A percentile compares a stretch with the other conserved stretches of the same genome.
Conservation (phyloP, 2,113 vertebrate species). For the Alethe castanea region DNA sequence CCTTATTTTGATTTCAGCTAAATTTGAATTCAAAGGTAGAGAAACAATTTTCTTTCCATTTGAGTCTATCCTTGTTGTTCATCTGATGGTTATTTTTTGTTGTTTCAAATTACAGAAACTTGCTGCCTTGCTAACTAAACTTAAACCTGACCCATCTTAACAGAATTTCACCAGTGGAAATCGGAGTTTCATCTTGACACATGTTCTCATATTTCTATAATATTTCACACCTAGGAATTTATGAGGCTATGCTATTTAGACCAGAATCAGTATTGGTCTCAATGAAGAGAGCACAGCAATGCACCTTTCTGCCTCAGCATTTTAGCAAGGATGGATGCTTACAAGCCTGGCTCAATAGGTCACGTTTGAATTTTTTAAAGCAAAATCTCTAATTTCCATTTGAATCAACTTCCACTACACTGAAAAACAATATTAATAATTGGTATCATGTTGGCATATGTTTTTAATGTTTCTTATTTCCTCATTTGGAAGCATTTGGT, state of each 20-base stretch:
- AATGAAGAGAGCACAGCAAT: not conserved
- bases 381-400: not conserved
- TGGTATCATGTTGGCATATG: not conserved
- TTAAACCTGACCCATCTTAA: not conserved
- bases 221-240: slow-evolving; percentile 23
- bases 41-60: not conserved
- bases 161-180: slow-evolving; percentile 42
- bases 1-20: slow-evolving; percentile 27
- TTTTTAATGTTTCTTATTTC: not conserved
- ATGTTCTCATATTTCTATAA: not conserved
- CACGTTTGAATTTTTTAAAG: not conserved
- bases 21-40: not conserved
- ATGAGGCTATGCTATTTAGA: not conserved
- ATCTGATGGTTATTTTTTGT: slow-evolving; percentile 16
- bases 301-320: not conserved
- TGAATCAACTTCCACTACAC: not conserved
- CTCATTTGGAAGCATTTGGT: not conserved
- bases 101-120: slow-evolving; percentile 47
- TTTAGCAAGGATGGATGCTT: not conserved
- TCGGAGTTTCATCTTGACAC: slow-evolving; percentile 29
- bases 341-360: not conserved
- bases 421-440: not conserved
- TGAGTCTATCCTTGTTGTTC: not conserved
- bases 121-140: not conserved
- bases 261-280: not conserved